Percentiles rank a stretch among this genome's conserved stretches.
Evolutionary conservation across 30 jellyfish, hydroid and myxozoan species (phyloP).

Genomic region (Sanderia malayensis): DNA sequence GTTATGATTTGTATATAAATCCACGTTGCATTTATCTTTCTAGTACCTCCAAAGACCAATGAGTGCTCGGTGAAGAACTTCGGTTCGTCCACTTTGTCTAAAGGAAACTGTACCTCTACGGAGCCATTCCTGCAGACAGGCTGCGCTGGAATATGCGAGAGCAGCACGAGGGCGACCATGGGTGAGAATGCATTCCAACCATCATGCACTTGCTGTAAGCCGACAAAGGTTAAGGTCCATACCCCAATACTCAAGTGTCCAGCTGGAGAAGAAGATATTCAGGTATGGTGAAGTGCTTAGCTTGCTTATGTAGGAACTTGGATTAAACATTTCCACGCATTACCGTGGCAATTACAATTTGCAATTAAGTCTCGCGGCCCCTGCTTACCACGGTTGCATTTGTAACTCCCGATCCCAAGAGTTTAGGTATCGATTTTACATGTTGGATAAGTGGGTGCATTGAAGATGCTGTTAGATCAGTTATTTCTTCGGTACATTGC

Average conservation of each 20-base stretch:
- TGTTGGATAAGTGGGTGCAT: too few relatives aligned
- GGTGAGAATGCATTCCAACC: conserved; percentile 59
- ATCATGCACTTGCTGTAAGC: conserved; percentile 81
- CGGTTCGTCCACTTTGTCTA: conserved; percentile 24
- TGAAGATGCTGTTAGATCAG: too few relatives aligned
- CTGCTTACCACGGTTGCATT: too few relatives aligned
- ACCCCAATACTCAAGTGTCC: conserved; percentile 64
- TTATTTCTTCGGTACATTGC: too few relatives aligned
- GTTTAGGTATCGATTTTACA: too few relatives aligned
- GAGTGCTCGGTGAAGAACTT: conserved; percentile 63
- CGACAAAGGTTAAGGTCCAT: conserved; percentile 35
- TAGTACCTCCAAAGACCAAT: conserved; percentile 58
- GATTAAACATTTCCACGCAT: too few relatives aligned
- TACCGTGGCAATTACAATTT: too few relatives aligned
- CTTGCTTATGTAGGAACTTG: too few relatives aligned
- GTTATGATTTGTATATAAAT: too few relatives aligned
- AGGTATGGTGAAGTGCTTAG: conserved; percentile 44
- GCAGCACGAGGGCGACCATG: conserved; percentile 50
- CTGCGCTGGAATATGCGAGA: conserved; percentile 80
- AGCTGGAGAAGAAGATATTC: conserved; percentile 46
- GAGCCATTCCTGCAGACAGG: conserved; percentile 68
- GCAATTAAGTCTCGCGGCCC: too few relatives aligned
- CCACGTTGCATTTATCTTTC: not conserved
- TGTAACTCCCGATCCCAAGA: too few relatives aligned
- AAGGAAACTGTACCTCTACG: conserved; percentile 72